phyloP scores from a whole-genome alignment of 2,113 vertebrate genomes.

The Megaceryle maxima region DNA sequence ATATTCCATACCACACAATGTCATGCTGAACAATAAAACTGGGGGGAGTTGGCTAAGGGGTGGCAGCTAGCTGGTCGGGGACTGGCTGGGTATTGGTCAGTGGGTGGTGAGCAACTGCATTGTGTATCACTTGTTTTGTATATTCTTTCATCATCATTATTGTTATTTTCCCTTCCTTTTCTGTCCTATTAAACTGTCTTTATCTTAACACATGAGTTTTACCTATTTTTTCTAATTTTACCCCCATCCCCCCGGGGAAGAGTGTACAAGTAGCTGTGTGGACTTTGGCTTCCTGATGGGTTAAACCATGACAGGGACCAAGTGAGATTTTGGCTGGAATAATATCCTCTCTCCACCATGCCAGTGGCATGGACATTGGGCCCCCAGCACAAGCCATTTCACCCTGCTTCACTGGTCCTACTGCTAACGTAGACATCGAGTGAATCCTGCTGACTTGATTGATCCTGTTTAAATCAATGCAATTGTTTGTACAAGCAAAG shows the following conservation, averaged over 20 bases:
- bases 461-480: background rate
- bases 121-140: background rate
- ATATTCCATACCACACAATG: background rate
- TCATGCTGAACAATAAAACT: background rate
- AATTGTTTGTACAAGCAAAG: background rate
- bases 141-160: background rate
- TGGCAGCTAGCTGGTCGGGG: background rate
- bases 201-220: background rate
- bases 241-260: too few species aligned
- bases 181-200: background rate
- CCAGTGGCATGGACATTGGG: accelerated
- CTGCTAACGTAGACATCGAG: background rate
- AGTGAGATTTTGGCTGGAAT: background rate
- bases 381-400: background rate
- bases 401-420: background rate
- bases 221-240: background rate
- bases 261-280: background rate
- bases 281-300: background rate
- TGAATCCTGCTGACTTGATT: background rate
- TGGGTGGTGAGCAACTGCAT: background rate
- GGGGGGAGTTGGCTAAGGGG: background rate
- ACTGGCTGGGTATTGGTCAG: background rate
- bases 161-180: background rate
- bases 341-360: accelerated
- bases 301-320: background rate